phyloP scores from a whole-genome alignment of 1,140 invertebrate species.

The Whitmania pigra region DNA sequence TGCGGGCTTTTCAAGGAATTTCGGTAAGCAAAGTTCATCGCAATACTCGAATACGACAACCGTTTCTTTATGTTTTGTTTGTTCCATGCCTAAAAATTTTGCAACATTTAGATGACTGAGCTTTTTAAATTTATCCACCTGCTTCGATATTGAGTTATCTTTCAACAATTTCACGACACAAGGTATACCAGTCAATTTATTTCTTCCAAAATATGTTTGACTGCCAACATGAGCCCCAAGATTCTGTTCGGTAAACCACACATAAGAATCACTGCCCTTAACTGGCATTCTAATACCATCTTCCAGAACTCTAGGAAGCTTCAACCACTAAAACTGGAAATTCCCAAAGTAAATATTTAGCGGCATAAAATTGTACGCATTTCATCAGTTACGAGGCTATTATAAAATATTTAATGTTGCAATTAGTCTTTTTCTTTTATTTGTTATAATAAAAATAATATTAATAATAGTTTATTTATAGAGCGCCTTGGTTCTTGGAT shows the following conservation, averaged over 20 bases:
- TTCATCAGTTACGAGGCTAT: too few relatives aligned
- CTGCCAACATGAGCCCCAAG: background rate
- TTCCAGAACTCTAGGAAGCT: too few relatives aligned
- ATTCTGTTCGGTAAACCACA: conserved; percentile 6
- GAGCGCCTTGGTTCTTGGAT: too few relatives aligned
- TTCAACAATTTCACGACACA: background rate
- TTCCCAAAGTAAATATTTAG: too few relatives aligned
- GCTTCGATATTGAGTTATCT: background rate
- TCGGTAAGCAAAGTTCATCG: conserved; percentile 1
- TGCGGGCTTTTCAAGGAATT: background rate
- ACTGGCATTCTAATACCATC: background rate
- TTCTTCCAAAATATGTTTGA: background rate
- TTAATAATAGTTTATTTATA: too few relatives aligned
- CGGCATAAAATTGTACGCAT: too few relatives aligned
- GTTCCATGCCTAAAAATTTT: background rate
- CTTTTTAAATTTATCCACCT: background rate
- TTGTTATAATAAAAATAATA: too few relatives aligned
- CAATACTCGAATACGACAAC: background rate
- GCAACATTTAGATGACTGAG: background rate
- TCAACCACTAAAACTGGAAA: too few relatives aligned
- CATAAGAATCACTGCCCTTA: background rate
- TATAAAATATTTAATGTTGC: too few relatives aligned
- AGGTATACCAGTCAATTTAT: background rate
- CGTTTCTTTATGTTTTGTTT: background rate
- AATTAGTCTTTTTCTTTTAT: too few relatives aligned